Evolutionary conservation across 2,113 vertebrate genomes (phyloP), one percentile per base, ranked within the genome.

Genomic region (Capreolus pygargus): DNA sequence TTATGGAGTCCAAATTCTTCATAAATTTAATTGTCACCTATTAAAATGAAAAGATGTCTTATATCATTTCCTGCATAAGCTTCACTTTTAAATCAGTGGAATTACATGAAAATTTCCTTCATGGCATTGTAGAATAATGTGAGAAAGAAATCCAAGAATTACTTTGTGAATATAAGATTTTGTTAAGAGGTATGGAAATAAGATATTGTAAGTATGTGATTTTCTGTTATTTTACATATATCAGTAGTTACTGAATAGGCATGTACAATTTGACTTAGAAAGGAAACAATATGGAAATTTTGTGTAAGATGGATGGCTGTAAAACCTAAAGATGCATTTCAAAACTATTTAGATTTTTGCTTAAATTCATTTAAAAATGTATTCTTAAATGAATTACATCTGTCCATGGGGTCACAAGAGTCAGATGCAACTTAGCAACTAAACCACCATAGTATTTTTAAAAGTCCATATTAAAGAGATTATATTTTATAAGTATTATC

Each of bases 151-250:
- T 86, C 11, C 50, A 89, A 50, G 64, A 84, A 58, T 28, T 91
- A 57, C 16, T 43, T 4, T 90, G 27, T 54, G 74, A 86, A 76
- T 94, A 82, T 79, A 81, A 79, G 21, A 89, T 95, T 91, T 95
- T 92, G 27, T 83, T 82, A 86, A 89, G 55, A 70, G 25, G n/a
- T 36, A 85, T 84, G 45, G 74, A 95, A 95, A 97, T 97, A 91
- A 79, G 57, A 61, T 92, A 79, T 39, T 83, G 1, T 84, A 92
- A 84, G 2, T 67, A 82, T 88, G 36, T 50, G 54, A 9, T 14
- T 89, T 17, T 50, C 5, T 45, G 17, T 95, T 94, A 85, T 91
- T 97, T 97, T 94, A 89, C 15, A 86, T 60, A 78, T 78, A 50
- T 86, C 88, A 28, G 33, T 54, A 94, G 39, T 94, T 92, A 81